Evolutionary conservation across 1,140 invertebrate species (phyloP).

Genomic region (Hestina assimilis): DNA sequence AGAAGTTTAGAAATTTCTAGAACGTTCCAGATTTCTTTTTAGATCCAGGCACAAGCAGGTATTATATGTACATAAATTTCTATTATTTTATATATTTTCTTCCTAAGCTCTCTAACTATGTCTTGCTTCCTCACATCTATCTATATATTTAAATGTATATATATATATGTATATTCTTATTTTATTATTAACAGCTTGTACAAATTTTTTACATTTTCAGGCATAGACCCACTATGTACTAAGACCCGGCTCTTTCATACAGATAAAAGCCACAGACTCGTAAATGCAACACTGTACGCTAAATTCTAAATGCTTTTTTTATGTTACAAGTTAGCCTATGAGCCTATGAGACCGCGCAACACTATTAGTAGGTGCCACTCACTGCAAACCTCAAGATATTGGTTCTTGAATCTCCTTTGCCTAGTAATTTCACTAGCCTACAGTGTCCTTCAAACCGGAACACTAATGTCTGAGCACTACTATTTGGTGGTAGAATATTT

Average conservation of each 20-base stretch:
- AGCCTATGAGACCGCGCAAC: too few species aligned
- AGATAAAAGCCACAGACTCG: background rate
- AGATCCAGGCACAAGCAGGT: constrained; percentile 52
- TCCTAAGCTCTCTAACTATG: constrained; percentile 66
- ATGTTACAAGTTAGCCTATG: too few species aligned
- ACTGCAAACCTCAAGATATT: too few species aligned
- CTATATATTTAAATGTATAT: constrained; percentile 29
- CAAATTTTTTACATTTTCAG: constrained; percentile 18
- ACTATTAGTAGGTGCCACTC: too few species aligned
- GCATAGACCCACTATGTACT: too few species aligned
- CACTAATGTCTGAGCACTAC: too few species aligned
- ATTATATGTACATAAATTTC: constrained; percentile 45
- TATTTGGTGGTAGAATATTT: too few species aligned
- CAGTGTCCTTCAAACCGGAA: too few species aligned
- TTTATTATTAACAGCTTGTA: constrained; percentile 37
- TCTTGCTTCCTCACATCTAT: constrained; percentile 71
- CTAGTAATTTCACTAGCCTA: too few species aligned
- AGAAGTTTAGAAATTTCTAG: constrained; percentile 38
- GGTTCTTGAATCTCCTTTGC: too few species aligned
- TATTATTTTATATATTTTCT: constrained; percentile 34
- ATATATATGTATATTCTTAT: constrained; percentile 25
- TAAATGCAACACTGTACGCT: too few species aligned
- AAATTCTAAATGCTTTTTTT: too few species aligned
- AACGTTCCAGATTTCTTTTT: constrained; percentile 36
- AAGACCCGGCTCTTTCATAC: background rate